These are phyloP conservation scores for Homarus gammarus DNA, from an alignment of 2,888 invertebrate species.

Conservation along the genomic window DNA sequence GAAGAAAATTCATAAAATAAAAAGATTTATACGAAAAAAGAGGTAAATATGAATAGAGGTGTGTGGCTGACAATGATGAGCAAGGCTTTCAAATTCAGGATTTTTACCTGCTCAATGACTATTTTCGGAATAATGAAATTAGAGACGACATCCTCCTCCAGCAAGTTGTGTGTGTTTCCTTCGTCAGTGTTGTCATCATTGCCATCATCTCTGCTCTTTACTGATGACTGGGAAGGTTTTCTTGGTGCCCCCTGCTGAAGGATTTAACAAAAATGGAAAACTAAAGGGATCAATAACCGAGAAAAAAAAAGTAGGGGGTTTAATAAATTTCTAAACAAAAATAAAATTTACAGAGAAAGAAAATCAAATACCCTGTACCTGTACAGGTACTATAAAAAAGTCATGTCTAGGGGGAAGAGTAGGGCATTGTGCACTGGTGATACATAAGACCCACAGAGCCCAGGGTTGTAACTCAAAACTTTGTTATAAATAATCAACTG, in stretches of 20 bases:
- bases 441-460: neutral
- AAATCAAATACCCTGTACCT: too few relatives aligned
- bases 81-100: neutral
- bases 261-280: neutral
- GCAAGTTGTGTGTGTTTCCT: neutral
- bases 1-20: neutral
- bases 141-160: slow-evolving; percentile 17
- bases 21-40: neutral
- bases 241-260: slow-evolving; percentile 37
- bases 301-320: neutral
- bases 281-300: neutral
- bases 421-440: too few relatives aligned
- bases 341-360: neutral
- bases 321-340: neutral
- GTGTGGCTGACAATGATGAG: neutral
- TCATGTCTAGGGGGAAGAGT: neutral
- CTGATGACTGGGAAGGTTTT: slow-evolving; percentile 28
- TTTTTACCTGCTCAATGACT: slow-evolving; percentile 59
- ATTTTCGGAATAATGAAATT: slow-evolving; percentile 62
- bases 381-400: neutral
- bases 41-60: neutral
- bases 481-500: neutral
- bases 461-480: too few relatives aligned
- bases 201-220: slow-evolving; percentile 15
- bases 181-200: neutral